Base-by-base conservation (phyloP, 2,113 vertebrate genomes). In the Tetraodon nigroviridis region DNA sequence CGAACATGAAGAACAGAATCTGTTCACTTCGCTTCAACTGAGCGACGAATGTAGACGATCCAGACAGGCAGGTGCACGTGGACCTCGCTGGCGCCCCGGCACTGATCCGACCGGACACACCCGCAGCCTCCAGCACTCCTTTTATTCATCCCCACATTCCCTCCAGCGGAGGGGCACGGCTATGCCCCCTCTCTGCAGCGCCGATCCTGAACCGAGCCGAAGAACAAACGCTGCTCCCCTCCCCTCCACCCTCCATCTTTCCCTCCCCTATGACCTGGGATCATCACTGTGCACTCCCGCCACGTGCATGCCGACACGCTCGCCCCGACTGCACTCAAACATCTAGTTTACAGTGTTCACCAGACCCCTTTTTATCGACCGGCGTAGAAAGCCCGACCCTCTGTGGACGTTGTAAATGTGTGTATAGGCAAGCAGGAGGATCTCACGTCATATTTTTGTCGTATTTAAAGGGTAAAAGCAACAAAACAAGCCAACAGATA, bases 261-360 rank as follows among this genome's bases (percentile, higher is more conserved):
- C 67, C 67, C 61, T 70, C 76, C 75, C 27, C 73, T 69, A 61
- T 69, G 76, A 75, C n/a, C 10, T 71, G 59, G 67, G 71, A 78
- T 60, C 48, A 69, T 62, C 75, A 75, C 69, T 67, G 69, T 67
- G 72, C 67, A 48, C 48, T 19, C 37, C 19, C 73, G 29, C 66
- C 8, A 42, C 40, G 51, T 62, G 66, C 71, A 69, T 65, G 61
- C 61, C 29, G 17, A 21, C 13, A 54, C 58, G 18, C 48, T 42
- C 64, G 54, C 22, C 42, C 88, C 84, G 75, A 59, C 22, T 2
- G 41, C 44, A 50, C 75, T 75, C 66, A 72, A 67, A 60, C 20
- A 6, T 68, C 79, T 82, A 81, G 81, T 88, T 89, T 88, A 88
- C 87, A 84, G 80, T 83, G 73, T 87, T 84, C 80, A 73, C 71